Evolutionary conservation across 2,888 invertebrate species (phyloP).

Genomic region (Calliscelio sp.): DNA sequence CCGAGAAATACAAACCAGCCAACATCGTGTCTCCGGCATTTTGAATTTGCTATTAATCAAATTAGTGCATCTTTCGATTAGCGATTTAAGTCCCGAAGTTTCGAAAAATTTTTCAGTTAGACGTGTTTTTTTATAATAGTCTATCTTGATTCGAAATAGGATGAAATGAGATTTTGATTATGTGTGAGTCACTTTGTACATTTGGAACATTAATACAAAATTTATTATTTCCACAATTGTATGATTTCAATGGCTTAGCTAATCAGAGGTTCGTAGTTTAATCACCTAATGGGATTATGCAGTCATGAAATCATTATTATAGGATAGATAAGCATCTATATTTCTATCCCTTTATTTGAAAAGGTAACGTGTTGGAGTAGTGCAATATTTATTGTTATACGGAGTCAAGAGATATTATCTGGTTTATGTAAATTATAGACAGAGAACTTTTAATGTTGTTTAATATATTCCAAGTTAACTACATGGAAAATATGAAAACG

Average conservation of each 20-base stretch:
- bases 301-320: slow-evolving; percentile 10
- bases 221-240: slow-evolving; percentile 15
- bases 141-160: not conserved
- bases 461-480: no score
- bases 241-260: slow-evolving; percentile 6
- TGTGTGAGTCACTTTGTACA: not conserved
- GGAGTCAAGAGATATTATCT: no score
- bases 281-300: slow-evolving; percentile 13
- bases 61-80: slow-evolving; percentile 28
- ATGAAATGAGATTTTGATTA: not conserved
- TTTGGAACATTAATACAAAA: not conserved
- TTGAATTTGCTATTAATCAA: slow-evolving; percentile 43
- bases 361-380: not conserved
- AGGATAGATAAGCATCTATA: not conserved
- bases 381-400: not conserved
- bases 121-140: no score
- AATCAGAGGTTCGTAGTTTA: slow-evolving; percentile 9
- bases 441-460: no score
- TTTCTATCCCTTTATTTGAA: slow-evolving; percentile 4
- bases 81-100: not conserved
- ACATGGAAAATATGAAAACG: no score
- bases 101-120: not conserved
- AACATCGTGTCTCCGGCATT: slow-evolving; percentile 36
- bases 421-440: no score
- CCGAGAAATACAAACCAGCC: slow-evolving; percentile 55